Evolutionary conservation across 2,113 vertebrate genomes (phyloP).

Genomic region (Buteo buteo): DNA sequence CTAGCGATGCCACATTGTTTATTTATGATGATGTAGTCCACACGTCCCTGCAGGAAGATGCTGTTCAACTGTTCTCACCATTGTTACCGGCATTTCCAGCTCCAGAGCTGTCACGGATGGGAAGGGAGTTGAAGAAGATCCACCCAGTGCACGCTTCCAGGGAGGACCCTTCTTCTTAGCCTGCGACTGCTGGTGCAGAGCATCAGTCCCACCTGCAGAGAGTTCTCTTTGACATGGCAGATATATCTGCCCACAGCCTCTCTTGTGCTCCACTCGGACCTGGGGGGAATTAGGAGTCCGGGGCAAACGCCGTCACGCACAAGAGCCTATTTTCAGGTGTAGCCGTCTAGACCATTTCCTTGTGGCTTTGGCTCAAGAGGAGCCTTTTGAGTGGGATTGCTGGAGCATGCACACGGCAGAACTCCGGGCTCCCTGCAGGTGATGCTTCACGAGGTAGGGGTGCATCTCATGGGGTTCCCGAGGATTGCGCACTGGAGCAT

Average conservation of each 20-base stretch:
- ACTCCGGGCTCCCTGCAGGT: background rate
- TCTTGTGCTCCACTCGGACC: background rate
- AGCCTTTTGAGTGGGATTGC: constrained; percentile 32
- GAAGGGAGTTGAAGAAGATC: background rate
- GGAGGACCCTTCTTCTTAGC: background rate
- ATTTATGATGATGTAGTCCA: background rate
- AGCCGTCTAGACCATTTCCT: constrained; percentile 68
- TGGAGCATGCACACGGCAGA: background rate
- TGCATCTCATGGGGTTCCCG: background rate
- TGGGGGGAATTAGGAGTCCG: background rate
- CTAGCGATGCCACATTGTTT: background rate
- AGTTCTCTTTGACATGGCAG: background rate
- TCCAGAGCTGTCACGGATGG: background rate
- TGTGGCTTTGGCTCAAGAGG: constrained; percentile 33
- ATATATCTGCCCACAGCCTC: constrained; percentile 18
- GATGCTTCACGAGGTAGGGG: background rate
- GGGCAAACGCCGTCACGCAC: constrained; percentile 2
- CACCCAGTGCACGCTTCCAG: background rate
- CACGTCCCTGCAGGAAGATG: background rate
- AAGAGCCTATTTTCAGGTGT: constrained; percentile 35
- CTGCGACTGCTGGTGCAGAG: background rate
- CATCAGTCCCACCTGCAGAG: background rate
- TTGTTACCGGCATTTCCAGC: background rate
- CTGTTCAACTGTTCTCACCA: background rate
- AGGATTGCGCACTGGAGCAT: background rate